Evolutionary conservation across 2,797 vertebrate species (phyloP).

Genomic region (Pseudocheirus occidentalis): DNA sequence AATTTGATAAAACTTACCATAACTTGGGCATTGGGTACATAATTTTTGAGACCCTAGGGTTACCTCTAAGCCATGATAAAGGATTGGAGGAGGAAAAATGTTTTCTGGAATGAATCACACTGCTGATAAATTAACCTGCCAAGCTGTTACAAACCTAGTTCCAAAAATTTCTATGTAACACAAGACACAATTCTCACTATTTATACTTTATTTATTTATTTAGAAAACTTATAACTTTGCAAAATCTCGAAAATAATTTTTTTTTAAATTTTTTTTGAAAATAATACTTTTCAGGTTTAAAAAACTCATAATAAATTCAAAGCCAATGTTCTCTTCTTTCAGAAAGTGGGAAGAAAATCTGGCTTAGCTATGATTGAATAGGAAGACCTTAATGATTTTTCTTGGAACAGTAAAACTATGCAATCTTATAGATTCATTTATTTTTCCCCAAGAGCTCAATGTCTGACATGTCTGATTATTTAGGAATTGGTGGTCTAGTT

Average conservation of each 20-base stretch:
- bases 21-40: not conserved
- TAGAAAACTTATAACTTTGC: conserved; percentile 19
- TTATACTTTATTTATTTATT: not conserved
- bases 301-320: not conserved
- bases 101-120: not conserved
- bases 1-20: not conserved
- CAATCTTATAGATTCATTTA: not conserved
- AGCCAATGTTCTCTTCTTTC: not conserved
- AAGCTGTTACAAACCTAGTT: conserved; percentile 31
- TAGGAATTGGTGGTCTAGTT: not conserved
- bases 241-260: conserved; percentile 29
- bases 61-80: not conserved
- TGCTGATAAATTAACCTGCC: conserved; percentile 19
- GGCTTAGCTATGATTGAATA: not conserved
- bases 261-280: conserved; percentile 31
- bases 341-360: conserved; percentile 19
- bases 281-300: conserved; percentile 6
- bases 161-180: conserved; percentile 15
- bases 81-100: not conserved
- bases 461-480: not conserved
- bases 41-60: not conserved
- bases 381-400: not conserved
- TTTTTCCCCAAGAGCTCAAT: not conserved
- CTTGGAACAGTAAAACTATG: not conserved
- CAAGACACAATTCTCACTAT: conserved; percentile 1